Base-by-base conservation (phyloP, 2,888 invertebrate genomes). In the Amblyteles armatorius region DNA sequence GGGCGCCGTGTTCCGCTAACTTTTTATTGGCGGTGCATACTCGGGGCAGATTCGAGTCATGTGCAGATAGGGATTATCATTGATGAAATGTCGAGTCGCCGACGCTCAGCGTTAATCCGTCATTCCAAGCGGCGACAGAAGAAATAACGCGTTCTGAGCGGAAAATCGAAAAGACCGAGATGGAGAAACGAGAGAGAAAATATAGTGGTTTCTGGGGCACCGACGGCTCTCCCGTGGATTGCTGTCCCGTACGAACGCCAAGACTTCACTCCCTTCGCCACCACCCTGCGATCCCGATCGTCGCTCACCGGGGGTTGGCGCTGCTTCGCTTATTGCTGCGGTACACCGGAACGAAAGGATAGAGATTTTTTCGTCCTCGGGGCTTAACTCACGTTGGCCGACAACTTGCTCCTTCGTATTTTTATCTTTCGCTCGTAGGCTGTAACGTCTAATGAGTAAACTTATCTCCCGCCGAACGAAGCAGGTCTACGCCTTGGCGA, bases 121-220 rank as follows among this genome's bases (percentile, higher is more conserved):
- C 79, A 33, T 72, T 65, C 13, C 22, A 5, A 3, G 16, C 13
- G 71, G 36, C 79, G 71, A 63, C 50, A 26, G 79, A 65, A 63
- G 52, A 71, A 79, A 72, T 79, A 71, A 72, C 36, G 60, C 71
- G 65, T 63, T 63, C 63, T 52, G 79, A 79, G 26, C 48, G 52
- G 63, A 63, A 63, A 79, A 79, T 71, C 63, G 63, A 79, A 79
- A 48, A 36, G 9, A 22, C 33, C 29, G 26, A 40, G 29, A 55
- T 19, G 22, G 40, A 55, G 7, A 26, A 60, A 60, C 55, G 22
- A 57, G 44, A 73, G 29, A 19, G 44, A 26, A 26, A 48, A 48
- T 19, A 48, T 16, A 50, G 36, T 16, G 13, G 29, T 22, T 52
- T 19, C 63, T n/a, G 3, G n/a, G 44, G 33, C n/a, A n/a, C 29